A percentile compares a stretch with the other conserved stretches of the same genome.
Conservation (phyloP, 2,113 vertebrate species). For the Micronisus gabar region DNA sequence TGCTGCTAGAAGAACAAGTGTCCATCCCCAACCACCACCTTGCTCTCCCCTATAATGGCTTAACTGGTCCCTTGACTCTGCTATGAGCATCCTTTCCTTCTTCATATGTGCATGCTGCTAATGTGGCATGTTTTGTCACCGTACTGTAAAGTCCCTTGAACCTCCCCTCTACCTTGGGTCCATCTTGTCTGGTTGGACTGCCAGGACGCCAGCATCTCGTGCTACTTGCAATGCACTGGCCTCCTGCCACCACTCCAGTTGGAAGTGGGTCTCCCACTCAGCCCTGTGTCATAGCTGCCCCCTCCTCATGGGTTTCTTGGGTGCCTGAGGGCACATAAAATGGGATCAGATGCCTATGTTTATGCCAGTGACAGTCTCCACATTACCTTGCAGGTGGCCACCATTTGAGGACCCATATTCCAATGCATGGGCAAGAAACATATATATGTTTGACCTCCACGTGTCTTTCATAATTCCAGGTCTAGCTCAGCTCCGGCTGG, state of each 20-base stretch:
- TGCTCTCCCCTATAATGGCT: neutral
- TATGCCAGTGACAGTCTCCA: neutral
- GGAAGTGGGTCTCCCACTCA: neutral
- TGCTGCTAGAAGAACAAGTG: neutral
- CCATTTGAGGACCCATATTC: neutral
- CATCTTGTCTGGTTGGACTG: neutral
- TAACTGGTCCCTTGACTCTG: neutral
- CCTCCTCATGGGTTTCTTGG: neutral
- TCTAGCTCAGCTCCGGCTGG: slow-evolving; percentile 15
- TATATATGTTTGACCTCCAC: neutral
- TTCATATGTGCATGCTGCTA: neutral
- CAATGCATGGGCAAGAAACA: neutral
- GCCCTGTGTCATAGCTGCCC: neutral
- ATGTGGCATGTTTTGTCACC: rapidly evolving
- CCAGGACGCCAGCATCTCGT: neutral
- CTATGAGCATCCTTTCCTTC: neutral
- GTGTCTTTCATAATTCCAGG: neutral
- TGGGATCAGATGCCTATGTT: neutral
- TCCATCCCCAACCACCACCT: neutral
- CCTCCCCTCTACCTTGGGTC: neutral
- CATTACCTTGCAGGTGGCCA: neutral
- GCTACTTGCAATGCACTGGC: neutral
- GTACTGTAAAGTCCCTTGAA: neutral
- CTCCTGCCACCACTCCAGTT: neutral
- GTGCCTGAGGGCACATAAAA: neutral